Conservation (phyloP, 2,797 vertebrate species). For the Sebastes variabilis region DNA sequence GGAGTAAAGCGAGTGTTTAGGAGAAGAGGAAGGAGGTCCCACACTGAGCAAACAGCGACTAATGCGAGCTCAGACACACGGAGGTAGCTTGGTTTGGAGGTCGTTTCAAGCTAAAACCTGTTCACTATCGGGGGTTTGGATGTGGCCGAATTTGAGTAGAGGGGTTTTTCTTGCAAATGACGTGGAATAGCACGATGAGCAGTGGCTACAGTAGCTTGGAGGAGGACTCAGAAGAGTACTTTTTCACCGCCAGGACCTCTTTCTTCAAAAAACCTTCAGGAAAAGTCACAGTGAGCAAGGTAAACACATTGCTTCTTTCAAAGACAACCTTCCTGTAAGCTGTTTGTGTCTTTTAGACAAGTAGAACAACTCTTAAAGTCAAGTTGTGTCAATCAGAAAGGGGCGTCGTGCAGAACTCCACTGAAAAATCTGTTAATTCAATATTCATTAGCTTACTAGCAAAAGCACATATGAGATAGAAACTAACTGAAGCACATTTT, state of each 20-base stretch:
- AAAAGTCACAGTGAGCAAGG: slow-evolving; percentile 82
- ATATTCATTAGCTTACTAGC: rapidly evolving
- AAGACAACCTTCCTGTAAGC: background rate
- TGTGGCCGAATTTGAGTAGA: slow-evolving; percentile 55
- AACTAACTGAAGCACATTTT: background rate
- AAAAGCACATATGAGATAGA: rapidly evolving
- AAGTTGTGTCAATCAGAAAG: background rate
- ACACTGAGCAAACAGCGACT: background rate
- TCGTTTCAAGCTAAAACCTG: background rate
- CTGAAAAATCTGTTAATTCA: background rate
- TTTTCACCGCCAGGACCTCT: slow-evolving; percentile 97
- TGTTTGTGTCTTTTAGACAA: background rate
- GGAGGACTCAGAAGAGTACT: slow-evolving; percentile 96
- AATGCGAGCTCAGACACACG: background rate
- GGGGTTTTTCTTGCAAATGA: slow-evolving; percentile 80
- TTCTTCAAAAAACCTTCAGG: slow-evolving; percentile 90
- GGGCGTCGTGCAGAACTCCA: background rate
- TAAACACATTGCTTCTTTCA: slow-evolving; percentile 19
- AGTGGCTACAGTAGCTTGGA: slow-evolving; percentile 98
- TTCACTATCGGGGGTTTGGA: slow-evolving; percentile 38
- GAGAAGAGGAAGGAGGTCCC: slow-evolving; percentile 17
- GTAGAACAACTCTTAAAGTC: background rate
- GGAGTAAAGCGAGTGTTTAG: slow-evolving; percentile 20
- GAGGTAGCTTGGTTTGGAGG: background rate
- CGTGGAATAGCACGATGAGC: slow-evolving; percentile 97